Evolutionary conservation across 2,113 vertebrate genomes (phyloP), one percentile per base, ranked within the genome.

Genomic region (Grallaria varia): DNA sequence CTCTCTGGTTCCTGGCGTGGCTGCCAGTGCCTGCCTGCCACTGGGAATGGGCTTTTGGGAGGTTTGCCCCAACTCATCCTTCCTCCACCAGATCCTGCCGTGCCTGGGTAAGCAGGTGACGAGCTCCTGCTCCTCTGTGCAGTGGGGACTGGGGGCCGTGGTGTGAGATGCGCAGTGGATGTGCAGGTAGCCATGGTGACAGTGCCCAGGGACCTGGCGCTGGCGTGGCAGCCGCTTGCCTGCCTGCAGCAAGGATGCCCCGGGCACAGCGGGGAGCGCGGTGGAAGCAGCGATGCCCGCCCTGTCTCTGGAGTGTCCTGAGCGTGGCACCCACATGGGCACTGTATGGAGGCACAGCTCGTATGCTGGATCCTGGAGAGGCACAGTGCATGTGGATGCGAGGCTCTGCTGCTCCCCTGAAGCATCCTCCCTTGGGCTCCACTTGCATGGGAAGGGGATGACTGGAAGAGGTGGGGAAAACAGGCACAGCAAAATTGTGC

Each of bases 61-160:
- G 3, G 17, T 76, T 64, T 88, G 27, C 19, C 66, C 67, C n/a
- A 2, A 1, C 0, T 7, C 16, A 4, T 19, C 40, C 25, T 53
- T 22, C 20, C 50, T 80, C 28, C 25, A 4, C 2, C 20, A 37
- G 60, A 50, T 37, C 62, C 20, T 33, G 62, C 28, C 1, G n/a
- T 6, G 66, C 40, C 59, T 0, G 23, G 47, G 59, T 7, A 1
- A 4, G 5, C 1, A 5, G 14, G 23, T 1, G 2, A 6, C 1
- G 35, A 31, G 59, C 78, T 79, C 7, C 31, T 3, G 47, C 23
- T 47, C 7, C 19, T 37, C 11, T 22, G 0, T 3, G 42, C 66
- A 0, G 47, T 1, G 10, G 42, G n/a, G 27, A 31, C 53, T 0
- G 2, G 2, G 6, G 37, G 0, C 10, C 1, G 63, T 1, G 6